phyloP scores from a whole-genome alignment of 2,797 vertebrate genomes.

The Chanos chanos region DNA sequence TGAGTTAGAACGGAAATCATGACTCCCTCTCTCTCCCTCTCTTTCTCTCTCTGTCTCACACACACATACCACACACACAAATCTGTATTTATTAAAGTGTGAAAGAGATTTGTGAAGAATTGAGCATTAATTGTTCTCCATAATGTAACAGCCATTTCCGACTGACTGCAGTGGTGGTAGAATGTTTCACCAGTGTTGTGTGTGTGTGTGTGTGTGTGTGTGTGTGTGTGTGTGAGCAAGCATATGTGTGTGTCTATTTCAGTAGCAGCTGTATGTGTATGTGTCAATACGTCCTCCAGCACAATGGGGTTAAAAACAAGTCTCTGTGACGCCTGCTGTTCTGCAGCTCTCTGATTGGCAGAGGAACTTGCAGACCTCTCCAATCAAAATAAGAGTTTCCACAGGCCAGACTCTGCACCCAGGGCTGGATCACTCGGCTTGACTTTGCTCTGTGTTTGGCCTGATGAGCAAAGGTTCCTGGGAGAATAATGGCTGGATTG shows the following conservation, averaged over 20 bases:
- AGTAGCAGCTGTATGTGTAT: slow-evolving; percentile 47
- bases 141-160: no score
- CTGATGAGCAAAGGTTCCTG: slow-evolving; percentile 65
- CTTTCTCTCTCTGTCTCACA: slow-evolving; percentile 5
- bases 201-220: not conserved
- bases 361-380: slow-evolving; percentile 55
- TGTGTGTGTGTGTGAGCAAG: not conserved
- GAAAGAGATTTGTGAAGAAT: no score
- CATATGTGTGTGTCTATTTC: not conserved
- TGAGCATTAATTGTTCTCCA: no score
- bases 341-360: slow-evolving; percentile 59
- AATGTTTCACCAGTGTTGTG: no score
- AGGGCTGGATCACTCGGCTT: slow-evolving; percentile 64
- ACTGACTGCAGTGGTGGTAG: no score
- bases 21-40: slow-evolving; percentile 36
- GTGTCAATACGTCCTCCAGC: slow-evolving; percentile 51
- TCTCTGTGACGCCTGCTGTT: slow-evolving; percentile 62
- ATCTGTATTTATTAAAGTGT: no score
- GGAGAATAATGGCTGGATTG: slow-evolving; percentile 60
- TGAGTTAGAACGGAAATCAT: slow-evolving; percentile 32
- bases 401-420: slow-evolving; percentile 45
- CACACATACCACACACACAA: not conserved
- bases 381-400: slow-evolving; percentile 60
- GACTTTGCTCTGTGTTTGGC: slow-evolving; percentile 61
- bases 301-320: slow-evolving; percentile 71